Evolutionary conservation across 2,888 invertebrate species (phyloP), one percentile per base, ranked within the genome.

Genomic region (Blastobasis adustella): DNA sequence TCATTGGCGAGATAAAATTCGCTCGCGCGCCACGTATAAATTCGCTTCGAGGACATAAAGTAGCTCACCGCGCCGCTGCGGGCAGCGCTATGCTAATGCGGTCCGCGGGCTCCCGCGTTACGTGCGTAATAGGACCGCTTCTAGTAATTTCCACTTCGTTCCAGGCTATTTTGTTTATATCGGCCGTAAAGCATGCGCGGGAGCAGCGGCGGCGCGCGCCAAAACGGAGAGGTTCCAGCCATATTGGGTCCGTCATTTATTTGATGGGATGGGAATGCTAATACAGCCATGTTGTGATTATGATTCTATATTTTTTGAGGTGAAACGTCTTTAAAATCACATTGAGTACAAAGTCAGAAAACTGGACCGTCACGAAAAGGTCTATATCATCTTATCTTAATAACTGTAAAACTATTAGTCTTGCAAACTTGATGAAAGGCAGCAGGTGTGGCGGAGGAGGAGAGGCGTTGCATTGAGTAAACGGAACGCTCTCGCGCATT

Each of bases 141-240:
- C 74, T 72, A 74, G 73, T 73, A 72, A 80, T 79, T 76, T 78
- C 76, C 73, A 78, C 72, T 76, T 76, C 68, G 73, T 79, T 79
- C 73, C 75, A 73, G 69, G 53, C 65, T 59, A 68, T 75, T 74
- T 80, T 73, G 69, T 70, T 68, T 69, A 68, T 69, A 66, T 62
- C 65, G 54, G 38, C 62, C 57, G 62, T 67, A 63, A 65, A 67
- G 54, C 55, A 62, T 61, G 58, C 58, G 59, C 54, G 44, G 49
- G 52, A 50, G 56, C 54, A 56, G 54, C 37, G 50, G 49, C 49
- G 52, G 57, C 54, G 9, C 9, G 42, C 42, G n/a, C 9, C 7
- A 8, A 42, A 23, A 10, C 42, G 9, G 42, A 8, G 10, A 9
- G n/a, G 42, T 42, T 42, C 8, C n/a, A 9, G 42, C 42, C 42